These are phyloP conservation scores for Invenusta paracnida DNA, from an alignment of 2,888 invertebrate species.

Conservation along the genomic window DNA sequence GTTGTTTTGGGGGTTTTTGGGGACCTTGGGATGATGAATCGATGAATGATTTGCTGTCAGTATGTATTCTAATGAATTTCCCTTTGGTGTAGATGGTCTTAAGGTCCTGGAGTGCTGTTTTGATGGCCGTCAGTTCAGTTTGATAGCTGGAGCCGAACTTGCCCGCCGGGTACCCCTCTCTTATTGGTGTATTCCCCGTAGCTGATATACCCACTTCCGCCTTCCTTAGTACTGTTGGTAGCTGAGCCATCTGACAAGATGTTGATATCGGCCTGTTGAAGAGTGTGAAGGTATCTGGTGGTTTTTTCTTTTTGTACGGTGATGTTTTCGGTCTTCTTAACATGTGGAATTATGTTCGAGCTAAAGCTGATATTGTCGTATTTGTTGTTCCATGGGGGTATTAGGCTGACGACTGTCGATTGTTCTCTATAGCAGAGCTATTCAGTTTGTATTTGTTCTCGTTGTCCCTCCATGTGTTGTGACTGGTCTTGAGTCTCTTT, in stretches of 20 bases:
- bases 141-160: neutral
- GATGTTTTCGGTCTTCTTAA: neutral
- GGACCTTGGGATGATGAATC: constrained; percentile 18
- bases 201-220: neutral
- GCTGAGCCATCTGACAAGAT: neutral
- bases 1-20: neutral
- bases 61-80: neutral
- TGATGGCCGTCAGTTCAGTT: neutral
- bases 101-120: neutral
- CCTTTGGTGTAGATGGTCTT: constrained; percentile 17
- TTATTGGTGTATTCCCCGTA: constrained; percentile 5
- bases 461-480: neutral
- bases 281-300: constrained; percentile 22
- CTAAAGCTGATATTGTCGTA: neutral
- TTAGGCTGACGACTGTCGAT: neutral
- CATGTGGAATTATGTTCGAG: neutral
- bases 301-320: constrained; percentile 8
- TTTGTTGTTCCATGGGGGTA: neutral
- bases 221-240: constrained; percentile 5
- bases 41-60: constrained; percentile 19
- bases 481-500: neutral
- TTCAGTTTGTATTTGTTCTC: neutral
- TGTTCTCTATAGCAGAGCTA: neutral
- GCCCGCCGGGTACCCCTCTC: constrained; percentile 2
- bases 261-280: constrained; percentile 11